Base-by-base conservation (phyloP, 2,113 vertebrate genomes). In the Canis aureus region DNA sequence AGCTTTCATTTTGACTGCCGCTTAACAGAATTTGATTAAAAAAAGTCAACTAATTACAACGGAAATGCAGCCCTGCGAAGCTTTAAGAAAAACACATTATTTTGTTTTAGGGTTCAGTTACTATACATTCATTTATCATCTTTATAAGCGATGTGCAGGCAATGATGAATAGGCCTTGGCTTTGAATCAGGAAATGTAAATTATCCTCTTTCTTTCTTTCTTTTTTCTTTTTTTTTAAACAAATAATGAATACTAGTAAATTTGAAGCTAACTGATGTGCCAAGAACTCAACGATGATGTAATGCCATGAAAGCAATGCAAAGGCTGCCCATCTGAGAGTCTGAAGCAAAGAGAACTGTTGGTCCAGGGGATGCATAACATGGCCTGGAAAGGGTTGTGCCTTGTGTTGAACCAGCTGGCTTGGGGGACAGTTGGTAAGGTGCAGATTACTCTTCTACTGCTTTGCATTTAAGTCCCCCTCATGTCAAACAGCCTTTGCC, bases 161-260 rank as follows among this genome's bases (percentile, higher is more conserved):
- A 82, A 98, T 98, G 98, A 99, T 99, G 98, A 99, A 99, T 99
- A 98, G 98, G 95, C 97, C 97, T 92, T 98, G 98, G 98, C 97
- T 98, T 98, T 98, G 98, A 98, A 98, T 98, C 98, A 98, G 97
- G 96, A 98, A 98, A 99, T 98, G 98, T 95, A 99, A 99, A 98
- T 98, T 98, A 95, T 93, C 96, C 84, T 97, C 83, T 71, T 98
- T 67, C 93, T 97, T 95, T 93, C 53, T 51, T 95, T 96, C 19
- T 6, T 62, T 79, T 49, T 60, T 69, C 12, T 19, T 29, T 51
- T n/a, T 53, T 38, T 0, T 0, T 0, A 25, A 82, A 95, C 92
- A 94, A 98, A 98, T 98, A 98, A 98, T 96, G 83, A 91, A 98
- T 98, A 94, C 55, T 76, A 97, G 95, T 96, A 96, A 97, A 98